phyloP scores from a whole-genome alignment of 2,113 vertebrate genomes.

The Alosa alosa region DNA sequence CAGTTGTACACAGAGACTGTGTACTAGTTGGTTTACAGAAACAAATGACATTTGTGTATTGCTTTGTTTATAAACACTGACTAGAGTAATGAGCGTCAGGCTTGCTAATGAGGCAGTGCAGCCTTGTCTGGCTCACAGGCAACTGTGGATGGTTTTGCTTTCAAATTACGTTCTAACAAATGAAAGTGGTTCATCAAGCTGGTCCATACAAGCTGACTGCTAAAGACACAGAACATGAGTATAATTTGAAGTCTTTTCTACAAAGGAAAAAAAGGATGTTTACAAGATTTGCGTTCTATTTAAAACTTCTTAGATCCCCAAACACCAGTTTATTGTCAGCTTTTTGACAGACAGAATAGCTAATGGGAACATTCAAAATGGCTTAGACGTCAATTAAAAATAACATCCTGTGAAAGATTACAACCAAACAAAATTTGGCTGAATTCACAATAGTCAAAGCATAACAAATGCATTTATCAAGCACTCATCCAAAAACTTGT shows the following conservation, averaged over 20 bases:
- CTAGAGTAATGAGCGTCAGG: background rate
- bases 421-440: background rate
- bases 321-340: background rate
- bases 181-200: background rate
- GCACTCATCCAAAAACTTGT: background rate
- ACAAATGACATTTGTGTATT: conserved; percentile 1
- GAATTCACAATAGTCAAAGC: background rate
- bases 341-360: background rate
- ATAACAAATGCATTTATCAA: background rate
- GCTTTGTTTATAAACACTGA: background rate
- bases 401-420: background rate
- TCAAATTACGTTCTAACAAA: background rate
- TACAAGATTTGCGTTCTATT: background rate
- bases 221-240: background rate
- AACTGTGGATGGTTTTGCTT: background rate
- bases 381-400: background rate
- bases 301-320: background rate
- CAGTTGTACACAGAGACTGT: background rate
- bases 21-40: background rate
- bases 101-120: background rate
- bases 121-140: background rate
- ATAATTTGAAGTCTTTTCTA: background rate
- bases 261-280: background rate
- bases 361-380: background rate
- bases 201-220: background rate